Base-by-base conservation (phyloP, 2,113 vertebrate genomes). In the Mugil cephalus region DNA sequence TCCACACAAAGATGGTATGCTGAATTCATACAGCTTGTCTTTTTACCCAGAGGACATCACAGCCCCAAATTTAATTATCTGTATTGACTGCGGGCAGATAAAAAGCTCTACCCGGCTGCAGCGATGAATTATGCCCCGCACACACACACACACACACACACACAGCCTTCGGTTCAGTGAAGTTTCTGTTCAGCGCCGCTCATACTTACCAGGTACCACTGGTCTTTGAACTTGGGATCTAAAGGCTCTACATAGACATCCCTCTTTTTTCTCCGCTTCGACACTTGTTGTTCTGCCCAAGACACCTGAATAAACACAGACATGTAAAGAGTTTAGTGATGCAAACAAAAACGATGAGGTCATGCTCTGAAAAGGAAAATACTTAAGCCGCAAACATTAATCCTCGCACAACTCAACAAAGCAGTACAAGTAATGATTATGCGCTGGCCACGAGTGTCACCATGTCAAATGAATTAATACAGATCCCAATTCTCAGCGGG, bases 141-240 rank as follows among this genome's bases (percentile, higher is more conserved):
- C 4, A 59, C 17, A 1, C 13, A 69, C 54, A 70, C 10, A 56
- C 24, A 10, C 11, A 30, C 7, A 34, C 24, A 54, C 13, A 50
- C 24, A 6, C 11, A 6, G 7, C 18, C 1, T 39, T 62, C 50
- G 69, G 38, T 45, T 58, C 0, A 8, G 2, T 38, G 0, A 10
- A 10, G 34, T 52, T 24, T 61, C 19, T 39, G 50, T 42, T 43
- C 15, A 40, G 24, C 17, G 36, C 17, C 10, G 43, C 8, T 51
- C 14, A 40, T 71, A 93, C 96, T 83, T 83, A 99, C 98, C 95
- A 99, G 93, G 88, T 99, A 99, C 98, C 98, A 99, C 93, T 99
- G 98, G 86, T 97, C 95, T 0, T 85, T 89, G 83, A 96, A 99
- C 87, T 97, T 98, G 17, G 98, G 98, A 90, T 99, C 98, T 0